Evolutionary conservation across 2,113 vertebrate species (phyloP), one percentile per base, ranked within the genome.

Genomic region (Bubo scandiacus): DNA sequence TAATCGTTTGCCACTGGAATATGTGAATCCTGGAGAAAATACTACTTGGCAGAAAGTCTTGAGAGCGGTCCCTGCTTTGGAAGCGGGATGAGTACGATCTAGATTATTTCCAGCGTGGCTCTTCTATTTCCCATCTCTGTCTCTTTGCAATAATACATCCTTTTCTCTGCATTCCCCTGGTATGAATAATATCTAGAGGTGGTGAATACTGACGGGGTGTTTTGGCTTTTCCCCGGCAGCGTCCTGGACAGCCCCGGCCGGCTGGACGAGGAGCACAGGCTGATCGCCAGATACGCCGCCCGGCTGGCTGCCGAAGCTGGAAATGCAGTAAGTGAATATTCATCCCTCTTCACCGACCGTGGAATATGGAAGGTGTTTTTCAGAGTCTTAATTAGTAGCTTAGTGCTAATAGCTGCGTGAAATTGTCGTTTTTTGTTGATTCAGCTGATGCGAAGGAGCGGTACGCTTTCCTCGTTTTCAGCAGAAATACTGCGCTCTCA

Each of bases 231-330:
- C 96, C 85, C 77, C 86, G 42, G 18, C 98, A 99, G 99, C 36
- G 98, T 98, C 92, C 98, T 99, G 97, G 99, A 99, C 95, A 99
- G 99, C 97, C 99, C 99, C 3, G 98, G 99, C 86, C 95, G 99
- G 55, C 97, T 99, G 88, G 99, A 99, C 12, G 99, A 99, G 96
- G 99, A 99, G 92, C 99, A 99, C 86, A 97, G 99, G 40, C 98
- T 99, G 59, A 99, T 99, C 38, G 99, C 99, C 71, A 97, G 99
- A 54, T 99, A 99, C 38, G 99, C 99, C 15, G 99, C 99, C 12
- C 98, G 99, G 23, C 96, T 99, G 96, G 99, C 99, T 17, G 99
- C 99, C 12, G 99, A 99, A 96, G 99, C 99, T 40, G 98, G 99
- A 32, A 99, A 98, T 57, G 94, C 98, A 32, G 99, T 99, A 86